These are phyloP conservation scores for Alviniconcha marisindica DNA, from an alignment of 1,140 invertebrate species.

Conservation along the genomic window DNA sequence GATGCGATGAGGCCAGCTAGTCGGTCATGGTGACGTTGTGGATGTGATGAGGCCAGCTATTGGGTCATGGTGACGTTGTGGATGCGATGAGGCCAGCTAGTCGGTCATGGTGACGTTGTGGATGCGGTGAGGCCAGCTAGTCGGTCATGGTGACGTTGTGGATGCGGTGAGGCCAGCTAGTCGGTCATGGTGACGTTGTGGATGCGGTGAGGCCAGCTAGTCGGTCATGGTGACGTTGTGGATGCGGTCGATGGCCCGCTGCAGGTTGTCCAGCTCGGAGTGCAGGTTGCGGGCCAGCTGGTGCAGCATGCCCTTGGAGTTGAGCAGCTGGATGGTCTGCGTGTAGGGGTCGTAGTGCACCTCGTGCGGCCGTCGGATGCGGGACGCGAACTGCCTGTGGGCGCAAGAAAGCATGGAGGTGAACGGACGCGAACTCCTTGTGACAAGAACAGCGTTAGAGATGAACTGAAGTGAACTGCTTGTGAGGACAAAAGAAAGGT, in stretches of 20 bases:
- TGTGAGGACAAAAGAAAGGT: no score
- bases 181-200: neutral
- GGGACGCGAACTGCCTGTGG: constrained; percentile 91
- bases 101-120: no score
- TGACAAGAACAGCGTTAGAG: no score
- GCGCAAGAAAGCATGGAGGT: constrained; percentile 18
- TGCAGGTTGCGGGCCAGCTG: constrained; percentile 42
- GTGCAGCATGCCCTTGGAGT: constrained; percentile 81
- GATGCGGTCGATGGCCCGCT: constrained; percentile 52
- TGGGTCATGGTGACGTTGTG: no score
- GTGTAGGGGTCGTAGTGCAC: constrained; percentile 97
- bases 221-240: constrained; percentile 40
- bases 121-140: neutral
- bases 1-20: no score
- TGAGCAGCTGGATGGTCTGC: constrained; percentile 92
- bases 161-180: constrained; percentile 36
- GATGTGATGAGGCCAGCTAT: no score
- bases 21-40: no score
- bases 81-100: no score
- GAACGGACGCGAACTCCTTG: no score
- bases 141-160: constrained; percentile 37
- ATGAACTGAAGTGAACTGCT: no score
- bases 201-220: neutral
- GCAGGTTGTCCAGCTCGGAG: constrained; percentile 53
- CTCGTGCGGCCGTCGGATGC: constrained; percentile 92